phyloP scores from a whole-genome alignment of 2,888 invertebrate genomes.

The Sphaeridia pumilis region DNA sequence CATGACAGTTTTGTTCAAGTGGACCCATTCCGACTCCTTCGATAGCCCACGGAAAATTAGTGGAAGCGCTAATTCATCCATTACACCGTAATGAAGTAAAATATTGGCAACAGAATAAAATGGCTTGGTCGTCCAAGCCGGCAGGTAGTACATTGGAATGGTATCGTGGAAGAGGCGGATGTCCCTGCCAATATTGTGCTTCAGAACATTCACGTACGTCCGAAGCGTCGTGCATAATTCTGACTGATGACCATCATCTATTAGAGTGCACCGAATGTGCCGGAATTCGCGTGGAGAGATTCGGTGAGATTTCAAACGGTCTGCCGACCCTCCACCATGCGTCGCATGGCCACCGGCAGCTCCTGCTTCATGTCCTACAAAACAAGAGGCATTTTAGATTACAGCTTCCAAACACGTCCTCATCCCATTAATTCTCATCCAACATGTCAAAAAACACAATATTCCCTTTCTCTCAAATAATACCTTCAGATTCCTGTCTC shows the following conservation, averaged over 20 bases:
- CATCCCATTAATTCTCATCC: no score
- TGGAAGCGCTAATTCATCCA: constrained; percentile 37
- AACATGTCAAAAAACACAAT: neutral
- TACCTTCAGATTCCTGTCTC: constrained; percentile 21
- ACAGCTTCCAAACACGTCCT: no score
- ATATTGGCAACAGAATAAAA: constrained; percentile 37
- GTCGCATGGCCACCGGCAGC: constrained; percentile 24
- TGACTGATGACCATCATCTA: constrained; percentile 35
- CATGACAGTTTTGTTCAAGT: constrained; percentile 27
- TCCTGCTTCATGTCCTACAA: constrained; percentile 13
- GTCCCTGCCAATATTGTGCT: constrained; percentile 31
- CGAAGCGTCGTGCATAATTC: constrained; percentile 36
- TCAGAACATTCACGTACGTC: constrained; percentile 32
- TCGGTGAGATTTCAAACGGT: constrained; percentile 33
- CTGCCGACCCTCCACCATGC: no score
- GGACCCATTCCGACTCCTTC: constrained; percentile 32
- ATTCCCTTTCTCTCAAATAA: no score
- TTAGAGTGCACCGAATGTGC: constrained; percentile 36
- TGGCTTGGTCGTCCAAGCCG: constrained; percentile 33
- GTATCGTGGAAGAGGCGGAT: constrained; percentile 35
- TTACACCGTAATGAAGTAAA: constrained; percentile 36
- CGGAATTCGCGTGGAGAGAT: constrained; percentile 36
- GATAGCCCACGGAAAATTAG: constrained; percentile 36
- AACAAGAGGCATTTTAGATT: no score
- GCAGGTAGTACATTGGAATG: constrained; percentile 37